Base-by-base conservation (phyloP, 2,888 invertebrate species). In the Trisateles emortualis region DNA sequence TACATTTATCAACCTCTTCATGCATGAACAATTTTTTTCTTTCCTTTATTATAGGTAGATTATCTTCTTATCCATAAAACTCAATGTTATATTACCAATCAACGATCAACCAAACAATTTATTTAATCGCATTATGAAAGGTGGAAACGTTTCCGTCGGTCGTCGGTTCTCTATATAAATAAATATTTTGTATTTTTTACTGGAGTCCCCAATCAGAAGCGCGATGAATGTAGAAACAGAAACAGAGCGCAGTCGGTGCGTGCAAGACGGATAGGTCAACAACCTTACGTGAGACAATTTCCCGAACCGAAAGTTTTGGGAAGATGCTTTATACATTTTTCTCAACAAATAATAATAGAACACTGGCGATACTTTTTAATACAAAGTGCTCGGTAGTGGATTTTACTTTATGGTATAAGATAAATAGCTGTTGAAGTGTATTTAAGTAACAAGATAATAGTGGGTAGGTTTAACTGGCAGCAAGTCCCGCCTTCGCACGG, bases 171-270 rank as follows among this genome's bases (percentile, higher is more conserved):
- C 32, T 50, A 52, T 52, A 46, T 54, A 59, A 59, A 32, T 54
- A 57, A 47, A 55, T 51, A 29, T 45, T 47, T 58, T 65, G 40
- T 55, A 49, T 64, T 66, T 68, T 72, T 64, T 57, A 56, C 59
- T 59, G 44, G 57, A 59, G 63, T 70, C 72, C 71, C 73, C 72
- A 66, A 69, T 71, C 62, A 51, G 59, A 52, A 61, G 72, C 78
- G 77, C 81, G 81, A 81, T 85, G 83, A 84, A 81, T 83, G 72
- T n/a, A n/a, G n/a, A n/a, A n/a, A 81, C 78, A 79, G 81, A 80
- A 84, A 83, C 79, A 78, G 79, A 77, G 73, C 78, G 55, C 8
- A 6, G 56, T 58, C 73, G 61, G 76, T 80, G 79, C 82, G 77
- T 76, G 79, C 82, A n/a, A n/a, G n/a, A 68, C 73, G 33, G 47